A percentile compares a stretch with the other conserved stretches of the same genome.
Evolutionary conservation across 2,888 invertebrate species (phyloP).

Genomic region (Cheiracanthium punctorium): DNA sequence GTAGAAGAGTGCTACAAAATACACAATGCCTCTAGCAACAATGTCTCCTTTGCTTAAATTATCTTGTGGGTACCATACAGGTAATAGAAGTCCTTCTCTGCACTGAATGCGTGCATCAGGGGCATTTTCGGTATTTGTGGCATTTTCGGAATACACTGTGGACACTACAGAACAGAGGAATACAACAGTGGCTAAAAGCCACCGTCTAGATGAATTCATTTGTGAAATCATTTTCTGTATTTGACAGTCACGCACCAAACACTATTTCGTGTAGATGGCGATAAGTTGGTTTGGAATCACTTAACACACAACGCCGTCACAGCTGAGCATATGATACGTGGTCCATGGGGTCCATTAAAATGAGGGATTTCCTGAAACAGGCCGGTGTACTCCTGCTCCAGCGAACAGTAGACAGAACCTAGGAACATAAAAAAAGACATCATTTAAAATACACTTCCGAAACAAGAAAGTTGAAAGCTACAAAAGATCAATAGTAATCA

Average conservation of each 20-base stretch:
- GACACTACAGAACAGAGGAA: conserved; percentile 32
- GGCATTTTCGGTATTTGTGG: neutral
- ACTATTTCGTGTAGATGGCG: neutral
- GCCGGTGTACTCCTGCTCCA: neutral
- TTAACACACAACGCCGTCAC: neutral
- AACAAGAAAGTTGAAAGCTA: neutral
- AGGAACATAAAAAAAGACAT: neutral
- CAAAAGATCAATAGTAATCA: neutral
- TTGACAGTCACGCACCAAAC: neutral
- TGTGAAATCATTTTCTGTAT: neutral
- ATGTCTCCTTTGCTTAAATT: conserved; percentile 86
- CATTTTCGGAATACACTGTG: neutral
- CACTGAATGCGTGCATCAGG: conserved; percentile 79
- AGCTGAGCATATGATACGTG: neutral
- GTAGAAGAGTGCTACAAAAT: conserved; percentile 91
- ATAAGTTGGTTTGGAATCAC: neutral
- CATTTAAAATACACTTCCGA: neutral
- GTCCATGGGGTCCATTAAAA: neutral
- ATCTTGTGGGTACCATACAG: conserved; percentile 90
- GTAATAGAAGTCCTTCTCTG: conserved; percentile 89
- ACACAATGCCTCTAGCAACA: conserved; percentile 89
- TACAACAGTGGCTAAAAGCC: conserved; percentile 16
- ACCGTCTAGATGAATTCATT: neutral
- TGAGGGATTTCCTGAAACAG: neutral
- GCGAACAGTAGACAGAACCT: neutral